These are phyloP conservation scores for Phenacoccus solenopsis DNA, from an alignment of 1,140 invertebrate species.

Conservation along the genomic window DNA sequence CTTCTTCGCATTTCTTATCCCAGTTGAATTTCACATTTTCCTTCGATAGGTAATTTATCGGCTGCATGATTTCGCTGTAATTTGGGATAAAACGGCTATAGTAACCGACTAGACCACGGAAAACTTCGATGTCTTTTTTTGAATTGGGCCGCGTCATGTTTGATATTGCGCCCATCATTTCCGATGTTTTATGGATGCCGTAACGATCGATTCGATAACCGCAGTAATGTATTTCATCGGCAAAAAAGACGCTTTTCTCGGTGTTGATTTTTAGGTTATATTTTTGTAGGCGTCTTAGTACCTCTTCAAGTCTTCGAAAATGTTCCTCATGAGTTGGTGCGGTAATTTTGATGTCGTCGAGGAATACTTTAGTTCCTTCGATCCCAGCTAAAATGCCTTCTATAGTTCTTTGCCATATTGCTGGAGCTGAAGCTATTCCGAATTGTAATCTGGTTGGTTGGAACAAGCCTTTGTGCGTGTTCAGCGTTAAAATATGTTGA, in stretches of 20 bases:
- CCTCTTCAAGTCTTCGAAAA: background rate
- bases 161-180: constrained; percentile 31
- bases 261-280: background rate
- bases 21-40: background rate
- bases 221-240: background rate
- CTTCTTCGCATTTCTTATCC: constrained; percentile 24
- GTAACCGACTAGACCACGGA: constrained; percentile 19
- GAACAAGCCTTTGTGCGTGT: background rate
- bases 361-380: constrained; percentile 2
- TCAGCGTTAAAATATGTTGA: too few species aligned
- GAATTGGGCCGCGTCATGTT: constrained; percentile 29
- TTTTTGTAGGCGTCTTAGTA: background rate
- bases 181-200: background rate
- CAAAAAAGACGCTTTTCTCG: background rate
- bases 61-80: background rate
- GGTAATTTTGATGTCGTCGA: constrained; percentile 18
- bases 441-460: constrained; percentile 29
- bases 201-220: background rate
- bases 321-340: background rate
- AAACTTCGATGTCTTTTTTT: constrained; percentile 25
- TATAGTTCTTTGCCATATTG: constrained; percentile 29
- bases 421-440: constrained; percentile 27
- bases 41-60: constrained; percentile 14
- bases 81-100: constrained; percentile 20
- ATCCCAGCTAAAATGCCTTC: constrained; percentile 21